Evolutionary conservation across 2,797 vertebrate genomes (phyloP).

Genomic region (Geotrypetes seraphini): DNA sequence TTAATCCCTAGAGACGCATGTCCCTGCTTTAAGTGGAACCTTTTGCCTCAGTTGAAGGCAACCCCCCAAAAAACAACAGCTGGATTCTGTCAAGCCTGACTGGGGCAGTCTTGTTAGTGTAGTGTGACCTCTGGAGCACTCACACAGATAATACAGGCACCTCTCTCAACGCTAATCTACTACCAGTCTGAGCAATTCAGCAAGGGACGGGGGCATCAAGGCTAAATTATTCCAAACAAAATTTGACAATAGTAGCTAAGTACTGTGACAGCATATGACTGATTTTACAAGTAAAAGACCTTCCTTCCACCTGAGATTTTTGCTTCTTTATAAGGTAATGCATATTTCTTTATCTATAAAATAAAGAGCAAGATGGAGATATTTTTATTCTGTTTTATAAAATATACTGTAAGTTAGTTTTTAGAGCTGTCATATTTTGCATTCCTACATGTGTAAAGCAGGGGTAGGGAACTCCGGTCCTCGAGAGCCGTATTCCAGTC

Average conservation of each 20-base stretch:
- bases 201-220: slow-evolving; percentile 56
- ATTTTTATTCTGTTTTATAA: too few relatives aligned
- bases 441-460: too few relatives aligned
- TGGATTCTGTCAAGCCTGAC: slow-evolving; percentile 80
- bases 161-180: slow-evolving; percentile 69
- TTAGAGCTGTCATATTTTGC: too few relatives aligned
- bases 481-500: too few relatives aligned
- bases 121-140: slow-evolving; percentile 84
- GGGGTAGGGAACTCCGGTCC: too few relatives aligned
- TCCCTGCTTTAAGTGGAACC: slow-evolving; percentile 51
- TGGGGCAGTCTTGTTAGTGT: slow-evolving; percentile 83
- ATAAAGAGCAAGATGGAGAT: too few relatives aligned
- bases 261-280: slow-evolving; percentile 55
- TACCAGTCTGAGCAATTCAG: slow-evolving; percentile 67
- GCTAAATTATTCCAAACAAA: slow-evolving; percentile 45
- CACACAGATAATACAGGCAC: slow-evolving; percentile 92
- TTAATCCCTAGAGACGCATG: slow-evolving; percentile 45
- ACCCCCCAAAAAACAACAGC: slow-evolving; percentile 58
- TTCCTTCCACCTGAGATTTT: too few relatives aligned
- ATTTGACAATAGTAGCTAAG: slow-evolving; percentile 45
- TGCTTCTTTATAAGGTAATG: too few relatives aligned
- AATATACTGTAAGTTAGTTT: too few relatives aligned
- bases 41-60: slow-evolving; percentile 35
- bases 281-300: slow-evolving; percentile 40
- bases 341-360: too few relatives aligned